These are phyloP conservation scores for Ceratosolen fusciceps DNA, from an alignment of 1,140 invertebrate genomes.

Conservation along the genomic window DNA sequence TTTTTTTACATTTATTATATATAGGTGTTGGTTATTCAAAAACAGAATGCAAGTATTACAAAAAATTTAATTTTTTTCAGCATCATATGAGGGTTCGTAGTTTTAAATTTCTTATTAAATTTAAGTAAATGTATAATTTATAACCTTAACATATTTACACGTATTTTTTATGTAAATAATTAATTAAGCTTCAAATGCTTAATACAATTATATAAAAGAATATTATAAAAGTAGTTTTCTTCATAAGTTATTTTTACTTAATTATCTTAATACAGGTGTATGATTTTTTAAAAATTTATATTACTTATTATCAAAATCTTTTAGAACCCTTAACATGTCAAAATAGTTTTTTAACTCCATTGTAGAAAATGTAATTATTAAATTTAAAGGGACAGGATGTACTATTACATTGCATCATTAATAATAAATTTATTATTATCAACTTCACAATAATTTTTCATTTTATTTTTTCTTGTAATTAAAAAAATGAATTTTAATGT, in stretches of 20 bases:
- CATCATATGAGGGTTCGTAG: slow-evolving; percentile 39
- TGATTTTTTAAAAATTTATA: neutral
- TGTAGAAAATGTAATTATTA: neutral
- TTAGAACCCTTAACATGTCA: neutral
- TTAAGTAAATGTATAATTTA: neutral
- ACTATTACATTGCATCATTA: too few species aligned
- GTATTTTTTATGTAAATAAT: neutral
- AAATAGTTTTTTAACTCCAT: neutral
- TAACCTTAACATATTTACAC: neutral
- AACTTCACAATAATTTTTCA: too few species aligned
- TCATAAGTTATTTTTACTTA: neutral
- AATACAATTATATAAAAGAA: neutral
- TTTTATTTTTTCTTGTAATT: too few species aligned
- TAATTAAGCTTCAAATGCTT: neutral
- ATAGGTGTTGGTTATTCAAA: neutral
- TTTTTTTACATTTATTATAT: too few species aligned
- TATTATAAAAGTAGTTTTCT: neutral
- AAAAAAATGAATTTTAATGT: too few species aligned
- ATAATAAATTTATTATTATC: too few species aligned
- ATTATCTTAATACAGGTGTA: neutral
- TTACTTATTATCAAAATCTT: neutral
- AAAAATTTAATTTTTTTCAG: slow-evolving; percentile 41
- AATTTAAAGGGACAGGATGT: too few species aligned
- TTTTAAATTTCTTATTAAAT: slow-evolving; percentile 22
- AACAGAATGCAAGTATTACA: slow-evolving; percentile 3